These are phyloP conservation scores for Lepidurus arcticus DNA, from an alignment of 1,140 invertebrate genomes.

Conservation along the genomic window DNA sequence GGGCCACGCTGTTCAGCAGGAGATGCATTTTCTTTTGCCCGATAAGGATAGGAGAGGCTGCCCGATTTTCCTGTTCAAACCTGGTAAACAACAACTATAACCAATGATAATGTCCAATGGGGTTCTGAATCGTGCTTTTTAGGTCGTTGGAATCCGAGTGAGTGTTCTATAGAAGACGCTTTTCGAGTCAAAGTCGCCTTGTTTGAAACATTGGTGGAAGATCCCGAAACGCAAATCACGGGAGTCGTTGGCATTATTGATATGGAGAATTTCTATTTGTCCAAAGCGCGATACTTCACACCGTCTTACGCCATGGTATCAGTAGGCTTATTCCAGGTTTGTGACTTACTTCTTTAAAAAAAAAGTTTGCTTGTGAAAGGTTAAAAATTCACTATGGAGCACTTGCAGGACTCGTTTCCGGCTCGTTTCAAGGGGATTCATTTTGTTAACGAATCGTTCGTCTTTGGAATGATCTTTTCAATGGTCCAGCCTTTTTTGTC, in stretches of 20 bases:
- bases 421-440: constrained; percentile 83
- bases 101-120: too few species aligned
- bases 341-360: constrained; percentile 32
- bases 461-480: constrained; percentile 80
- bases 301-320: constrained; percentile 59
- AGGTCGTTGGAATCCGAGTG: constrained; percentile 61
- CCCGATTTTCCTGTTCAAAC: constrained; percentile 25
- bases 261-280: constrained; percentile 57
- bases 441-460: constrained; percentile 79
- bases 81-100: constrained; percentile 7
- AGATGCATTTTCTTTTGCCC: background rate
- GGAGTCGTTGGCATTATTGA: constrained; percentile 61
- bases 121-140: background rate
- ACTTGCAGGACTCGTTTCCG: constrained; percentile 73
- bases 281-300: constrained; percentile 63
- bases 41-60: constrained; percentile 21
- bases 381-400: background rate
- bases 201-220: constrained; percentile 55
- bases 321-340: constrained; percentile 60
- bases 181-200: constrained; percentile 54
- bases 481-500: constrained; percentile 81
- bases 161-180: constrained; percentile 51
- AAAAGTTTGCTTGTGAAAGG: background rate
- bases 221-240: constrained; percentile 54
- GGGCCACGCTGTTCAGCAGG: background rate